Evolutionary conservation across 92 coral and sea anemone genomes (phyloP), one percentile per base, ranked within the genome.

Genomic region (Porites lobata): DNA sequence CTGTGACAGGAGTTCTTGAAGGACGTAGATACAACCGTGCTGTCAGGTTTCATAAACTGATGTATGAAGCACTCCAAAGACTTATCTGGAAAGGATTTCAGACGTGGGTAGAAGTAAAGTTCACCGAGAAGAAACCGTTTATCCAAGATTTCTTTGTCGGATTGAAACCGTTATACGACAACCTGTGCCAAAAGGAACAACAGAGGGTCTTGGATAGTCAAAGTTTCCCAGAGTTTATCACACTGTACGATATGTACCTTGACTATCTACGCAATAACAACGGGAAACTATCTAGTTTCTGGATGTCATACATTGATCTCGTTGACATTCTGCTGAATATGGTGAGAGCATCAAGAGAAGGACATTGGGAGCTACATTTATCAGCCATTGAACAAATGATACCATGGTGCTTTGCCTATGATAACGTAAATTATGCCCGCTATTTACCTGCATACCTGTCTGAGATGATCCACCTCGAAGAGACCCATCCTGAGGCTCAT

Each of bases 331-430:
- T 90, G 79, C 82, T 90, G 73, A 73, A 86, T 69, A 78, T 90
- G 78, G 81, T 78, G 85, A 86, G 91, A 83, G 94, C 89, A 53
- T 81, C 89, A 83, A 85, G 94, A 54, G 94, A 91, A 76, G 94
- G 89, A 54, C 65, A 82, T 70, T 91, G 90, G 94, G 75, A 77
- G 79, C 82, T 91, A 29, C 92, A 87, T 65, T 66, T 82, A 83
- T 75, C 91, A 14, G 89, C 94, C 81, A 75, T 92, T 80, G 77
- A 73, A 78, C 88, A 86, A 76, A 88, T 88, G 92, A n/a, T n/a
- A n/a, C n/a, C n/a, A n/a, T n/a, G n/a, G n/a, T n/a, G n/a, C n/a
- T n/a, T n/a, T n/a, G n/a, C n/a, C n/a, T n/a, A n/a, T n/a, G n/a
- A n/a, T n/a, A n/a, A n/a, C n/a, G n/a, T n/a, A n/a, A n/a, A n/a